Percentiles rank a stretch among this genome's conserved stretches.
Conservation (phyloP, 2,113 vertebrate species). For the Empidonax alnorum region DNA sequence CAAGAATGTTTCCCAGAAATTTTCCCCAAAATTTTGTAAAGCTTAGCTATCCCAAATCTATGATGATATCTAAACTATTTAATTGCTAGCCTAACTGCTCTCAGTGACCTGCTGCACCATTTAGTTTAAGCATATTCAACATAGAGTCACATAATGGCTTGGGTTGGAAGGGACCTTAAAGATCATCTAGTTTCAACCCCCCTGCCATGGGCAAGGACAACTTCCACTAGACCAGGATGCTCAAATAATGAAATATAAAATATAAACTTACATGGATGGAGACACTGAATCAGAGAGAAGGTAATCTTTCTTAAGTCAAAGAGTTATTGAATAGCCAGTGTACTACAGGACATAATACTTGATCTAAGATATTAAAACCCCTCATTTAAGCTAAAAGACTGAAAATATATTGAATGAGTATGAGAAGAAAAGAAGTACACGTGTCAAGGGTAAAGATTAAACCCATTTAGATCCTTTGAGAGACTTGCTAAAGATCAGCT, state of each 20-base stretch:
- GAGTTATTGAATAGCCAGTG: not conserved
- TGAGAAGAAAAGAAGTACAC: not conserved
- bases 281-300: not conserved
- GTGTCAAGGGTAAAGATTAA: slow-evolving; percentile 27
- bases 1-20: not conserved
- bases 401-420: not conserved
- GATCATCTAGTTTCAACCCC: not conserved
- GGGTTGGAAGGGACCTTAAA: not conserved
- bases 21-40: not conserved
- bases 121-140: not conserved
- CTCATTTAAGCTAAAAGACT: not conserved
- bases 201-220: not conserved
- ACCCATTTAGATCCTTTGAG: not conserved
- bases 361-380: not conserved
- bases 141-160: not conserved
- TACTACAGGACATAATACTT: not conserved
- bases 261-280: not conserved
- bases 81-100: not conserved
- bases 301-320: not conserved
- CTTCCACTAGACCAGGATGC: not conserved
- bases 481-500: not conserved
- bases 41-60: not conserved
- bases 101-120: not conserved
- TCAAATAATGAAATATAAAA: not conserved
- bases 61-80: not conserved